Evolutionary conservation across 2,888 invertebrate genomes (phyloP), one percentile per base, ranked within the genome.

Genomic region (Callyntrura sp.): DNA sequence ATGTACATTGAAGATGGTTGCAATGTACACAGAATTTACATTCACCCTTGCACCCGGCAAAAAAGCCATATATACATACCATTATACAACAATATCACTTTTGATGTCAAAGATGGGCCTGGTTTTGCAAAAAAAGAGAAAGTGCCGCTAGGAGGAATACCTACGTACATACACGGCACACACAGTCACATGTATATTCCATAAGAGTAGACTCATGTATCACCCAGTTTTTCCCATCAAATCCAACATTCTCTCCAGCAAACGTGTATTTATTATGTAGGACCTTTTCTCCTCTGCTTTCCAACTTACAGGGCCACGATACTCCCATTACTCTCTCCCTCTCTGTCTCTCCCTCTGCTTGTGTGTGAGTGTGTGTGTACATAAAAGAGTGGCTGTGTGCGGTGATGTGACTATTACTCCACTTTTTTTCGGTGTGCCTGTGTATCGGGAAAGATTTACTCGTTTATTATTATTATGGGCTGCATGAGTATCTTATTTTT

Each of bases 1-100:
- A 73, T 84, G 55, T 62, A 70, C 35, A 35, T 2, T 6, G 35
- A 35, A 35, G n/a, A n/a, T n/a, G n/a, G n/a, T n/a, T n/a, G n/a
- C n/a, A 84, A 73, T 84, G 84, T 84, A 84, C 73, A 84, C 6
- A 35, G 70, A 84, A 84, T 84, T 84, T 84, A 73, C 84, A 84
- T 84, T 70, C 84, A 51, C 84, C 70, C 73, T 84, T 73, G 70
- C 84, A 68, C 84, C 84, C 84, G 84, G 84, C 25, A 55, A 28
- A 35, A 35, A 35, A 35, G 35, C 6, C 35, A 35, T 35, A 35
- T 6, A 35, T 35, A 35, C 35, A 35, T 35, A 35, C 35, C 51
- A 51, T 51, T 51, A 2, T 51, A 51, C 51, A 14, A 51, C 25
- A 25, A 9, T 62, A 25, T 62, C 62, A 14, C 62, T 25, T 17